These are phyloP conservation scores for Drosophila koepferae DNA, from an alignment of 2,888 invertebrate genomes.

Conservation along the genomic window DNA sequence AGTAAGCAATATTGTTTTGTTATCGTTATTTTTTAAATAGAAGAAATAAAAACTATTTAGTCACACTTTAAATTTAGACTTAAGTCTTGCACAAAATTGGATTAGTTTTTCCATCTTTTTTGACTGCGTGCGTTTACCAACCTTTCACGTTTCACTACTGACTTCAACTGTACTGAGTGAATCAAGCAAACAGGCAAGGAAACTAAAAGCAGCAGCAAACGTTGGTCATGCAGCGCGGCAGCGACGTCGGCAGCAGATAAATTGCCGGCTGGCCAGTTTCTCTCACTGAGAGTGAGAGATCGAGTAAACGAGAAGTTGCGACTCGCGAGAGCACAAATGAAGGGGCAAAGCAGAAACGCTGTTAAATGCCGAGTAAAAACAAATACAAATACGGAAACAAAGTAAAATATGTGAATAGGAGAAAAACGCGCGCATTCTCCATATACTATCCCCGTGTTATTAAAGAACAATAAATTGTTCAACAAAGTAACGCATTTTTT, in stretches of 20 bases:
- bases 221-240: constrained; percentile 27
- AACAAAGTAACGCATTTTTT: constrained; percentile 9
- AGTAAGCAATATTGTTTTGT: background rate
- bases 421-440: constrained; percentile 66
- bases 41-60: background rate
- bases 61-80: constrained; percentile 31
- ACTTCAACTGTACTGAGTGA: constrained; percentile 73
- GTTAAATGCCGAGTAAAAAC: constrained; percentile 74
- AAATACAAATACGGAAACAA: constrained; percentile 72
- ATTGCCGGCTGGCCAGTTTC: constrained; percentile 53
- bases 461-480: constrained; percentile 24
- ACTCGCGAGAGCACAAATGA: constrained; percentile 28
- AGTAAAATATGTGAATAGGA: constrained; percentile 49
- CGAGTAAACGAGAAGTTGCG: background rate
- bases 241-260: constrained; percentile 60
- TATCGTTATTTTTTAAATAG: background rate
- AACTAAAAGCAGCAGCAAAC: constrained; percentile 34
- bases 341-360: constrained; percentile 48
- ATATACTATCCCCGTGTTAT: constrained; percentile 18
- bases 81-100: constrained; percentile 25
- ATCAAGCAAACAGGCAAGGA: constrained; percentile 52
- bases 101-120: background rate
- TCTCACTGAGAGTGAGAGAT: constrained; percentile 9
- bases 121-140: constrained; percentile 58
- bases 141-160: constrained; percentile 60